Base-by-base conservation (phyloP, 2,113 vertebrate species). In the Lophura nycthemera region DNA sequence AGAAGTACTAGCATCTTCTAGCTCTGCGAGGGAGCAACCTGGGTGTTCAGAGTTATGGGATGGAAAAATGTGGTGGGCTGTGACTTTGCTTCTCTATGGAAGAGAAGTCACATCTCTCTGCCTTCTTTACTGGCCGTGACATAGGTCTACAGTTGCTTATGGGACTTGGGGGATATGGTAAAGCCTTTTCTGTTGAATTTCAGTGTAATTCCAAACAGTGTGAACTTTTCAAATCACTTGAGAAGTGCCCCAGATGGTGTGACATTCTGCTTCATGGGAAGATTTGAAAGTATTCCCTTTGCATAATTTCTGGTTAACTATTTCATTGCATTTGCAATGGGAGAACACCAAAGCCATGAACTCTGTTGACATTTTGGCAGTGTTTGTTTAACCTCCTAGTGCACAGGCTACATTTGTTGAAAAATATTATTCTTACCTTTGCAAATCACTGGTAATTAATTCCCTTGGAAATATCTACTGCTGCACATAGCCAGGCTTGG, bases 231-330 rank as follows among this genome's bases (percentile, higher is more conserved):
- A 95, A 72, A 95, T 97, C 95, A 6, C 92, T 97, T 88, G 93
- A 97, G 96, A 96, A 96, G 90, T 96, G 96, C 94, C 97, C 96
- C 96, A 97, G 97, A 97, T 97, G 95, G 94, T 96, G 88, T 96
- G 95, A 95, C 95, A 95, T 97, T 97, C 97, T 97, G 91, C 96
- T 97, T 97, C 86, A 88, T 95, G 96, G 95, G 96, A 96, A 92
- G 95, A 96, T 93, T 92, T 95, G 95, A 97, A 95, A 92, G 91
- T 89, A 94, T 97, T 97, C 91, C 94, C 96, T 96, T 92, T 96
- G 88, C 88, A 86, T 96, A 93, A 89, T 84, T 96, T 96, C 89
- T 87, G 77, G 91, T 97, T 96, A 97, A 93, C 95, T 97, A 90
- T 96, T 96, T 97, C 81, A 77, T 90, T 75, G 32, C 84, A 3